A percentile compares a stretch with the other conserved stretches of the same genome.
Evolutionary conservation across 2,888 invertebrate genomes (phyloP).

Genomic region (Elegia similella): DNA sequence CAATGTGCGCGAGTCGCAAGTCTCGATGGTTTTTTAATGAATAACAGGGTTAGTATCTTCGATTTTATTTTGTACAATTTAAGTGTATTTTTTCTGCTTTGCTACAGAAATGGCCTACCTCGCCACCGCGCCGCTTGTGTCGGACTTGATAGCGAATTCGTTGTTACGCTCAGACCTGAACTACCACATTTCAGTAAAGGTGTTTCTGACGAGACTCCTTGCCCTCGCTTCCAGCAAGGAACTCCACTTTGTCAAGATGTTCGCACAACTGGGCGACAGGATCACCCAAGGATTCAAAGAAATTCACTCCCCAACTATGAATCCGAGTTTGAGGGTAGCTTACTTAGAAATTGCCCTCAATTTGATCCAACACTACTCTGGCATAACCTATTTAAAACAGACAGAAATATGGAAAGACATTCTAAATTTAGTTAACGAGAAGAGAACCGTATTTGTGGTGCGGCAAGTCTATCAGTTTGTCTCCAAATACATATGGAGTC

Average conservation of each 20-base stretch:
- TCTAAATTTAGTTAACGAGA: constrained; percentile 82
- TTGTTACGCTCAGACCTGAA: constrained; percentile 40
- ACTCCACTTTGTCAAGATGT: constrained; percentile 80
- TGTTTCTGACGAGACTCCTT: constrained; percentile 84
- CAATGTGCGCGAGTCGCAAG: too few relatives aligned
- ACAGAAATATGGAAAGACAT: constrained; percentile 84
- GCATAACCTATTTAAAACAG: constrained; percentile 84
- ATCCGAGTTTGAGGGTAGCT: constrained; percentile 85
- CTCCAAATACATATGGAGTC: constrained; percentile 80
- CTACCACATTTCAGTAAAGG: constrained; percentile 60
- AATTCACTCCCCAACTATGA: constrained; percentile 56
- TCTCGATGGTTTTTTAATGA: too few relatives aligned
- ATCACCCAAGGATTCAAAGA: constrained; percentile 47
- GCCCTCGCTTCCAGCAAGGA: constrained; percentile 83
- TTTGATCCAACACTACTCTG: constrained; percentile 83
- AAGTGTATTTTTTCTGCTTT: constrained; percentile 23
- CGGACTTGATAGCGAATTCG: constrained; percentile 52
- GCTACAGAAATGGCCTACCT: constrained; percentile 58
- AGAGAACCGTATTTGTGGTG: constrained; percentile 87
- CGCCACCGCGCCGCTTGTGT: constrained; percentile 45
- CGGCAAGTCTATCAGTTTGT: constrained; percentile 85
- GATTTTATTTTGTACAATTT: background rate
- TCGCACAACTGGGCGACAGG: constrained; percentile 52
- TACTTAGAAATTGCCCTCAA: constrained; percentile 84
- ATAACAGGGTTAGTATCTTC: too few relatives aligned